Evolutionary conservation across 2,797 vertebrate species (phyloP).

Genomic region (Pipistrellus pygmaeus): DNA sequence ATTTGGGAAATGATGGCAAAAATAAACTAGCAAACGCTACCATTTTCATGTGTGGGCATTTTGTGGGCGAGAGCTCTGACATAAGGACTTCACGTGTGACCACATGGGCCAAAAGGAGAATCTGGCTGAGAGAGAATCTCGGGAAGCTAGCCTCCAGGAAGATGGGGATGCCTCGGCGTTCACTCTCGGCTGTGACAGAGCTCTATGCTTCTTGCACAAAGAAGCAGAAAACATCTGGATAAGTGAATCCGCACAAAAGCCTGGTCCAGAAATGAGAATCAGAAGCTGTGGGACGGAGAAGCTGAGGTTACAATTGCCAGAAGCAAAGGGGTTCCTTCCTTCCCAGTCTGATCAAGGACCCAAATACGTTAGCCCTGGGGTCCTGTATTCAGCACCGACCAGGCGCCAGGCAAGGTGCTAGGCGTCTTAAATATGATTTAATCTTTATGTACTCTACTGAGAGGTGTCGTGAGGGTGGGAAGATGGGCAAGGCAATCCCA

Average conservation of each 20-base stretch:
- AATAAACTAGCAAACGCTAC: neutral
- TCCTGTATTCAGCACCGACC: neutral
- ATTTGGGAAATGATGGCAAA: neutral
- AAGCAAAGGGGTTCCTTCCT: neutral
- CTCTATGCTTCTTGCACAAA: neutral
- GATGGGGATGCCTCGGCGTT: neutral
- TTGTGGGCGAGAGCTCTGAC: neutral
- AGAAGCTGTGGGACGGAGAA: neutral
- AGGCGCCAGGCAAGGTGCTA: neutral
- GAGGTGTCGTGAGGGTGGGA: fast-evolving
- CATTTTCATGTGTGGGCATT: neutral
- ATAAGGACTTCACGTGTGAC: neutral
- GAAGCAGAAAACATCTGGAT: constrained; percentile 59
- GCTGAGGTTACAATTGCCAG: neutral
- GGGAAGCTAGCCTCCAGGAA: neutral
- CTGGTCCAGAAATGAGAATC: constrained; percentile 12
- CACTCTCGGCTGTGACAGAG: neutral
- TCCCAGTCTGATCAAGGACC: neutral
- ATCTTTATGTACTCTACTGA: neutral
- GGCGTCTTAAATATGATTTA: neutral
- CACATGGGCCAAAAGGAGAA: neutral
- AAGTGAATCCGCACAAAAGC: neutral
- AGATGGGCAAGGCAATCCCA: neutral
- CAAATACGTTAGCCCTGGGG: neutral
- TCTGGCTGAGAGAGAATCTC: neutral